Evolutionary conservation across 2,113 vertebrate genomes (phyloP).

Genomic region (Herpetotheres cachinnans): DNA sequence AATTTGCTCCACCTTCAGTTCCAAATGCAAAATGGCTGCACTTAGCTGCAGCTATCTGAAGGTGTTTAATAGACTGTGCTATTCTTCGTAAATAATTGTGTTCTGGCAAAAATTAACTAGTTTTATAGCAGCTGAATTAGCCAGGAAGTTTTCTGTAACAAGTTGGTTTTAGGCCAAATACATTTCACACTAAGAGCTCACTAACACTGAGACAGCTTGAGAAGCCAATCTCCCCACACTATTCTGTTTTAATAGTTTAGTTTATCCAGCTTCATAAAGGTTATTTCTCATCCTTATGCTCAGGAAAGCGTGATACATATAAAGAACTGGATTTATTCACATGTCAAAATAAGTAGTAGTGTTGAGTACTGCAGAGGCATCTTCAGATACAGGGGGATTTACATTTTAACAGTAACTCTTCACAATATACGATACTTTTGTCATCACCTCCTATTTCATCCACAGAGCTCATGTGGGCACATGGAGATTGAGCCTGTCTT

Average conservation of each 20-base stretch:
- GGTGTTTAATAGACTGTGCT: conserved; percentile 12
- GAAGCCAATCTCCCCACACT: neutral
- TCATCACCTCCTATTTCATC: neutral
- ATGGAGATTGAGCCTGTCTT: neutral
- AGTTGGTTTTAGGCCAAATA: conserved; percentile 25
- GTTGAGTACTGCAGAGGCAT: neutral
- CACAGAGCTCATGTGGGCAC: neutral
- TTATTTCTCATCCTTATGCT: conserved; percentile 21
- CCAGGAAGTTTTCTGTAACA: conserved; percentile 17
- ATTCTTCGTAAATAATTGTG: conserved; percentile 7
- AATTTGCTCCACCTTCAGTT: neutral
- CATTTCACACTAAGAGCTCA: conserved; percentile 15
- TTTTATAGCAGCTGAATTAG: conserved; percentile 5
- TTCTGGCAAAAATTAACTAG: neutral
- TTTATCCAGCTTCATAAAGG: conserved; percentile 20
- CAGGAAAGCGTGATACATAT: neutral
- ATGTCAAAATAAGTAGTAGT: neutral
- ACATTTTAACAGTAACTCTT: neutral
- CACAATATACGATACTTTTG: neutral
- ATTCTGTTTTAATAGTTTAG: conserved; percentile 16
- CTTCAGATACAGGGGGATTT: neutral
- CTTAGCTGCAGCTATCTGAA: neutral
- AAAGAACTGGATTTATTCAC: neutral
- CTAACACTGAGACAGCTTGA: neutral
- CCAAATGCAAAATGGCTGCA: neutral